Evolutionary conservation across 2,113 vertebrate genomes (phyloP), one percentile per base, ranked within the genome.

Genomic region (Marcusenius ussheri): DNA sequence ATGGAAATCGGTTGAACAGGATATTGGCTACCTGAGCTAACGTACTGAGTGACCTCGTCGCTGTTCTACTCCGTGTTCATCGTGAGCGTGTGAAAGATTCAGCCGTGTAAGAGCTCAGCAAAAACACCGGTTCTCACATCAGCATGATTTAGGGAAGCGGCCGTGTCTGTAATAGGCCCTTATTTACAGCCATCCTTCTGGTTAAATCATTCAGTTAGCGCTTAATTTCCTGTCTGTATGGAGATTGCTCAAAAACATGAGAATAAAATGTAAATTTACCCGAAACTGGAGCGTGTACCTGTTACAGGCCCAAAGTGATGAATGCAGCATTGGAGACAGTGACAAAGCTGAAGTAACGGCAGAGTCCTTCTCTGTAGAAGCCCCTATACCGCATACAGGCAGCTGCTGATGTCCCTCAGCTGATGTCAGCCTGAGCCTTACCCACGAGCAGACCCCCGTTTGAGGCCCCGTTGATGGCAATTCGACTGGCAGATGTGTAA

Each of bases 391-490:
- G 3, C 1, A 17, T 80, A 80, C 74, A 42, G 35, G 74, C 0
- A 47, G 10, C 87, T 47, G 39, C 31, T 66, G 35, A 46, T 24
- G 53, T 42, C 87, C 35, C 39, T 27, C 39, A 62, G 58, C n/a
- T 35, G 53, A 50, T 15, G 31, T 74, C 39, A 58, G 5, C 9
- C 39, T 31, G 0, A 6, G 1, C 85, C 49, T 77, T 88, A 96
- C 96, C 95, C 62, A 96, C 94, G 0, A 96, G 94, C 91, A 96
- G 94, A 0, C 95, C 95, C 15, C 96, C 95, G 7, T 96, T 96
- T 6, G 96, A 96, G 3, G 92, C 95, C 83, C 96, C 95, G 19
- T 96, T 95, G 91, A 95, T 96, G 53, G 96, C 91, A 49, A 96
- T 94, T 88, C 89, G 93, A 27, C 89, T 91, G 89, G 94, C 88